These are phyloP conservation scores for Meandrina meandrites DNA, from an alignment of 92 coral and sea anemone species.

Conservation along the genomic window DNA sequence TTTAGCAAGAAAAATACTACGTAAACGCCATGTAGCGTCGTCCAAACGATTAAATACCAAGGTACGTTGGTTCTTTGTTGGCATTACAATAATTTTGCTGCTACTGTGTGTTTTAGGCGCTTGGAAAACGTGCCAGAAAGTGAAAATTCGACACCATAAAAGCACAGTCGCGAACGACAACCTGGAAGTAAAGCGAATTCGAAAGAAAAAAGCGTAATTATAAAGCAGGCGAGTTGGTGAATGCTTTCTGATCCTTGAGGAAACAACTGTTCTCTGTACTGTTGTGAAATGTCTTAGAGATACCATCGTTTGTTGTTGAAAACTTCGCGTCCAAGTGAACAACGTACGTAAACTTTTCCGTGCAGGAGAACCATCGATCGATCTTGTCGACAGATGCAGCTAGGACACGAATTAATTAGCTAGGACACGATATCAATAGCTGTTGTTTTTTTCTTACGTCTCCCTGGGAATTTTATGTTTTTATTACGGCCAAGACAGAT, in stretches of 20 bases:
- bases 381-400: not conserved
- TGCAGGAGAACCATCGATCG: not conserved
- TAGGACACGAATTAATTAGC: not conserved
- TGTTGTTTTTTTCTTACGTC: not conserved
- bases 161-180: not conserved
- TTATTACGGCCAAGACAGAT: not conserved
- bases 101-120: not conserved
- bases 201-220: not conserved
- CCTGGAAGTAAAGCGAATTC: not conserved
- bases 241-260: not conserved
- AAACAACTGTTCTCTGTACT: not conserved
- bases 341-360: not conserved
- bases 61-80: constrained; percentile 1
- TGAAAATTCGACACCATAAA: not conserved
- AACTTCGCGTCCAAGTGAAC: not conserved
- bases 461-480: not conserved
- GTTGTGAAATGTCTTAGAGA: not conserved
- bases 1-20: not conserved
- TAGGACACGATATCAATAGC: not conserved
- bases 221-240: not conserved
- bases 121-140: not conserved
- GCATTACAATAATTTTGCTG: not conserved
- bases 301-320: not conserved
- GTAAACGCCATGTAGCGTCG: constrained; percentile 1
- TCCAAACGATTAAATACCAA: not conserved